Evolutionary conservation across 2,113 vertebrate species (phyloP), one percentile per base, ranked within the genome.

Genomic region (Plectropomus leopardus): DNA sequence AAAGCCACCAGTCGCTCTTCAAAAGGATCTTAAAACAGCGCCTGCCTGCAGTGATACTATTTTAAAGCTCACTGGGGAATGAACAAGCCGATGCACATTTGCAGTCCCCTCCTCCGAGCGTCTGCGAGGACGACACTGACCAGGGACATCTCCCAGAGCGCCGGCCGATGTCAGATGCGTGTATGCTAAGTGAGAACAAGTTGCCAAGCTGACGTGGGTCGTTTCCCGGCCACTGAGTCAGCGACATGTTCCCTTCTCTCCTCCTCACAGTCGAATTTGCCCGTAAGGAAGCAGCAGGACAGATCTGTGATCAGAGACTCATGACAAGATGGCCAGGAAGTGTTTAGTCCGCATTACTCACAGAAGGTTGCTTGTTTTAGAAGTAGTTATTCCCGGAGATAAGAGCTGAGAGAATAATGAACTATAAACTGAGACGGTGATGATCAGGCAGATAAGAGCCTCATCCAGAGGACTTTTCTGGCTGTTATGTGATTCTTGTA

Each of bases 11-110:
- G 70, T 78, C 63, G 80, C 73, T 84, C 88, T 83, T 89, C 82
- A 90, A 84, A 89, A 48, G 58, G 51, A 30, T 87, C 65, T 60
- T 16, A 51, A 78, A 76, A 53, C 70, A 67, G 68, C 82, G 32
- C n/a, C 28, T 55, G 74, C 86, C 82, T 82, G 72, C 51, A 72
- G 82, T 55, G 84, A 78, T 78, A 5, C 81, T 89, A 83, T 86
- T 88, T 87, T 75, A 69, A 76, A 80, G 73, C 66, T n/a, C 85
- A 78, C 68, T 9, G 69, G 82, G 82, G 85, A 89, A 63, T 34
- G 32, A 76, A 68, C 70, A 64, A 44, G 44, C 78, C 55, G 73
- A 85, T 60, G 79, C 73, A 72, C 72, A 55, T 77, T 83, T 74
- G 55, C 47, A 79, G 72, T 17, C 32, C 0, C 32, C 13, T 79